Percentiles rank a stretch among this genome's conserved stretches.
These are phyloP conservation scores for Myotis myotis DNA, from an alignment of 2,797 vertebrate genomes.

Conservation along the genomic window DNA sequence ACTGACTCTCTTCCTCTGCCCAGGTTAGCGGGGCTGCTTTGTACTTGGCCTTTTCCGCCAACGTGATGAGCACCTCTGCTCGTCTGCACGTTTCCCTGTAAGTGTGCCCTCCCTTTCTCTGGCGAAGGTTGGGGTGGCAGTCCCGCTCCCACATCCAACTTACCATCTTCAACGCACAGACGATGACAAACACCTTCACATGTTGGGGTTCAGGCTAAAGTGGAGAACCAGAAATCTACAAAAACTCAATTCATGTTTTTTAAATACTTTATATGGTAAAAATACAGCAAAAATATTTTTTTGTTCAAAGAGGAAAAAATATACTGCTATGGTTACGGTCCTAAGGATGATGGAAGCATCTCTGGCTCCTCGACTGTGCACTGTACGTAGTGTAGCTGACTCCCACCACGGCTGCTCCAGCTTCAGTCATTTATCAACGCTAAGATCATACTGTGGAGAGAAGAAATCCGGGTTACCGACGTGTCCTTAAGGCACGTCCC, in stretches of 20 bases:
- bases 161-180: neutral
- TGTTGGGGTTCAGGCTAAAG: neutral
- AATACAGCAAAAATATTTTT: constrained; percentile 89
- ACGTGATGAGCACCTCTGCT: neutral
- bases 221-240: constrained; percentile 78
- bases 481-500: neutral
- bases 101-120: neutral
- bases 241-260: constrained; percentile 81
- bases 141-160: neutral
- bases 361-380: constrained; percentile 79
- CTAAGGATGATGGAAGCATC: constrained; percentile 75
- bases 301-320: constrained; percentile 87
- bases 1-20: neutral
- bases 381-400: constrained; percentile 78
- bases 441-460: constrained; percentile 95
- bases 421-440: constrained; percentile 96
- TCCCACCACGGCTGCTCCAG: constrained; percentile 80
- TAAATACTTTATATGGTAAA: constrained; percentile 89
- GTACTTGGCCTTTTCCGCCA: neutral
- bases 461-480: constrained; percentile 56
- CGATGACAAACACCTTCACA: neutral
- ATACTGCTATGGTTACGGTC: constrained; percentile 82
- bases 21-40: neutral
- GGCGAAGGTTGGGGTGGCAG: neutral
- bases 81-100: neutral